Evolutionary conservation across 2,888 invertebrate species (phyloP), one percentile per base, ranked within the genome.

Genomic region (Sarcophaga variegata): DNA sequence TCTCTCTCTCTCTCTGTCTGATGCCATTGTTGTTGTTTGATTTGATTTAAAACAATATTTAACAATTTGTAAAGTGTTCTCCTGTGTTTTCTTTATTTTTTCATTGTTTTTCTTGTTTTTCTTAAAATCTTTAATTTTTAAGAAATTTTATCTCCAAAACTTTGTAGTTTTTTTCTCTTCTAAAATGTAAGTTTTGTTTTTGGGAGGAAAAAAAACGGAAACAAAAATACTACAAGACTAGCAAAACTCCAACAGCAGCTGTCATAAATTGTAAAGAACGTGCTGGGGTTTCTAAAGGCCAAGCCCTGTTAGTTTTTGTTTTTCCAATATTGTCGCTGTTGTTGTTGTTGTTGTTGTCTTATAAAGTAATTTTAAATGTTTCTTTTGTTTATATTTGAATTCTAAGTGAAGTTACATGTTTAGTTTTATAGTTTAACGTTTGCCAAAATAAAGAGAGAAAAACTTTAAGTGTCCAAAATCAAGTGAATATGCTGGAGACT

Each of bases 261-360:
- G 84, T 49, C 75, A 66, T 75, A 66, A 80, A 75, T 80, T 37
- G 75, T 45, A 37, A 37, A n/a, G 64, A 76, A 76, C 84, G 84
- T 84, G 84, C 47, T 59, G 75, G 70, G 74, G 47, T 71, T 60
- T 49, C 37, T 37, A 66, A 71, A 71, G 75, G 49, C 49, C 60
- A 84, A 67, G n/a, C 10, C 8, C 0, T 37, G 8, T 37, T 70
- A 54, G 11, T 67, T 25, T 54, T 67, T 37, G 37, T 37, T 37
- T 37, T 10, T 37, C 37, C 37, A 37, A 37, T 37, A 37, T 37
- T 37, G 37, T 37, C 37, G 10, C 8, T 47, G 4, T 63, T 27
- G 25, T 66, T 77, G 17, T 72, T 74, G 59, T 12, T 79, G 25
- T 37, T 49, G 59, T 12, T 79, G 25, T 37, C 37, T 25, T 69